These are phyloP conservation scores for Mastomys natalensis DNA, from an alignment of 2,113 vertebrate species.

Conservation along the genomic window DNA sequence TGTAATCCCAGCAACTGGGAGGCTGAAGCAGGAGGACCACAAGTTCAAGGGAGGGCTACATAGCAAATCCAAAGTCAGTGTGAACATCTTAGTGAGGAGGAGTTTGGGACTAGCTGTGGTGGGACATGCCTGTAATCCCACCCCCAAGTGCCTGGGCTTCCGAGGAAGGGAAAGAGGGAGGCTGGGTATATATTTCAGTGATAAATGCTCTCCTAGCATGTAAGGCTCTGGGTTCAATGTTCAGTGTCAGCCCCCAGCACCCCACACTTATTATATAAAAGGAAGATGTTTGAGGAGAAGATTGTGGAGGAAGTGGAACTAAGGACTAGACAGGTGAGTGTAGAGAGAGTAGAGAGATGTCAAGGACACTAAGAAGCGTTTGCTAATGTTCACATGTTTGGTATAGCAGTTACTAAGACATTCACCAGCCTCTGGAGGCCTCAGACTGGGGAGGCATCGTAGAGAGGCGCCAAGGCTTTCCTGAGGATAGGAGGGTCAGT, in stretches of 20 bases:
- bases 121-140: background rate
- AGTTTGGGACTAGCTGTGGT: background rate
- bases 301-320: background rate
- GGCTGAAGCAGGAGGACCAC: background rate
- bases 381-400: background rate
- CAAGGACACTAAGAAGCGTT: background rate
- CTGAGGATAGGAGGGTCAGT: background rate
- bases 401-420: too few relatives aligned
- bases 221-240: background rate
- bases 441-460: background rate
- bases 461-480: background rate
- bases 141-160: background rate
- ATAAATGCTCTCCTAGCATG: background rate
- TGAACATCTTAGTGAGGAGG: background rate
- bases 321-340: background rate
- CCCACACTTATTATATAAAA: background rate
- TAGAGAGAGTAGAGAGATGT: background rate
- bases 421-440: background rate
- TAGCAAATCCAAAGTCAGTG: background rate
- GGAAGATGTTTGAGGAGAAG: background rate
- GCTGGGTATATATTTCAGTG: background rate
- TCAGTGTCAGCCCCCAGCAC: too few relatives aligned
- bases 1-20: background rate
- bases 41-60: background rate
- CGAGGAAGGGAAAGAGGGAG: background rate